phyloP scores from a whole-genome alignment of 2,888 invertebrate species.

The Conomelus anceps region DNA sequence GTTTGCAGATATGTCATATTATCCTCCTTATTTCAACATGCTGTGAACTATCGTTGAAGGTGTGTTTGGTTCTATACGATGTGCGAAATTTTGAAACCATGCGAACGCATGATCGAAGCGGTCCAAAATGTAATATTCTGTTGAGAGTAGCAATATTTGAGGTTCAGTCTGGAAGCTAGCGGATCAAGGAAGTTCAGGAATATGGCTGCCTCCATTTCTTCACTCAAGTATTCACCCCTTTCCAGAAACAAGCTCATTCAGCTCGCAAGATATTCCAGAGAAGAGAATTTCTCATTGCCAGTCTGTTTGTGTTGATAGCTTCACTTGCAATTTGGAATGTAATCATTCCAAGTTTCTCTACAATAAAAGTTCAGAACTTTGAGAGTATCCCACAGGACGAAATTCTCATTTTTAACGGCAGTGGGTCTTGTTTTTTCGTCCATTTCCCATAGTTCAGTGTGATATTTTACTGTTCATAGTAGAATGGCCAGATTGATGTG shows the following conservation, averaged over 20 bases:
- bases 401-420: too few relatives aligned
- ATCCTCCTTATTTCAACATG: neutral
- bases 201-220: neutral
- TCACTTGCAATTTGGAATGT: neutral
- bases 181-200: neutral
- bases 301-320: neutral
- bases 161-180: neutral
- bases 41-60: neutral
- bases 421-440: too few relatives aligned
- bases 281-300: neutral
- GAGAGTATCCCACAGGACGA: neutral
- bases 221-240: neutral
- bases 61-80: neutral
- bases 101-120: neutral
- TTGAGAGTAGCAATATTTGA: neutral
- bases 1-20: neutral
- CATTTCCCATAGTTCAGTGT: too few relatives aligned
- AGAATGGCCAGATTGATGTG: too few relatives aligned
- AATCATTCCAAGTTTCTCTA: neutral
- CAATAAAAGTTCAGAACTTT: neutral
- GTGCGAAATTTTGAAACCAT: neutral
- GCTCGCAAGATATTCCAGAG: neutral
- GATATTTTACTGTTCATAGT: too few relatives aligned
- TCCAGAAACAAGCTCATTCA: neutral
- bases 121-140: neutral